Base-by-base conservation (phyloP, 2,888 invertebrate genomes). In the Formica aserva region DNA sequence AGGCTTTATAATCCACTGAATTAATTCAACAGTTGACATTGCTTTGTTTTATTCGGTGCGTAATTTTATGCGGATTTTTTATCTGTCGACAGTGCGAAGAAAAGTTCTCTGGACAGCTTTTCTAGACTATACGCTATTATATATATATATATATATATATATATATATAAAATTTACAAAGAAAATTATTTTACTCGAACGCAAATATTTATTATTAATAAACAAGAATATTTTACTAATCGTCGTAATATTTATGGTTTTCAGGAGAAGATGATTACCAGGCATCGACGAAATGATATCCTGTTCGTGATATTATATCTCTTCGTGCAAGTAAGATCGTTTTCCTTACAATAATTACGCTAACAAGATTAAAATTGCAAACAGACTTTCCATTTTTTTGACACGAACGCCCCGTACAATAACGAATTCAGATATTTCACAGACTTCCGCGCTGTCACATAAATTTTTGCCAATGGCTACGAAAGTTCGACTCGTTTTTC, bases 201-300 rank as follows among this genome's bases (percentile, higher is more conserved):
- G 18, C 3, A 22, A 60, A 29, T 38, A 72, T 45, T 45, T 45
- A 45, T 5, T 45, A 45, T 45, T 45, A 45, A 45, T 15, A 15
- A 57, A 18, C 9, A 38, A 18, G 3, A 32, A 32, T 62, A 74
- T 18, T 45, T 41, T n/a, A n/a, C 5, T 55, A 55, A 41, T 41
- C n/a, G 11, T 9, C 4, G 1, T 48, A 22, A 78, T 32, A 22
- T n/a, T 48, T 63, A 8, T 77, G 38, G 0, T 89, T 88, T 48
- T 74, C 63, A 89, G 89, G 62, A 45, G 55, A 67, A 55, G 55
- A 90, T 90, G 89, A 87, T 87, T 32, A 84, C 74, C 69, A 87
- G 86, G 85, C 32, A 82, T 74, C 83, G 77, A 52, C 55, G 45
- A 32, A 66, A 72, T 22, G 38, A 67, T n/a, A 55, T 87, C 11